Conservation (phyloP, 2,797 vertebrate genomes). For the Enteromius paludinosus region DNA sequence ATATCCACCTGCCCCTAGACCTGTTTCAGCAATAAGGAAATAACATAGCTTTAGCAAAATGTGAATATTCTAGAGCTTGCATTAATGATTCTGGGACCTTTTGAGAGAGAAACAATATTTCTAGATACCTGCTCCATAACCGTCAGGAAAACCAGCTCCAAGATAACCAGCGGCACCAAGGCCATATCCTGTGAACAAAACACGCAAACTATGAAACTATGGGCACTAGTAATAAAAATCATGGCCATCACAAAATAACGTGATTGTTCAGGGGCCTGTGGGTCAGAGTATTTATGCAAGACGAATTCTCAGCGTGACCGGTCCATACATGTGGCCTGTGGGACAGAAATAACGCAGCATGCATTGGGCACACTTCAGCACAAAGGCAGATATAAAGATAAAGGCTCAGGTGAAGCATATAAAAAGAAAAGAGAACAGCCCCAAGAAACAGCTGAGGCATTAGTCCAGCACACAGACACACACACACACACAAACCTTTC, state of each 20-base stretch:
- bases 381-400: constrained; percentile 15
- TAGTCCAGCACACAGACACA: not conserved
- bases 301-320: constrained; percentile 7
- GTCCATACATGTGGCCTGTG: constrained; percentile 32
- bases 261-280: constrained; percentile 4
- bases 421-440: constrained; percentile 29
- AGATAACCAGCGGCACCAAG: constrained; percentile 70
- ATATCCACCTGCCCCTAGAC: constrained; percentile 71
- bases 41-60: not conserved
- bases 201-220: constrained; percentile 31
- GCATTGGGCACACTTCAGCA: constrained; percentile 11
- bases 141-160: constrained; percentile 65
- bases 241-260: not conserved
- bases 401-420: constrained; percentile 30
- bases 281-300: constrained; percentile 12
- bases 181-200: constrained; percentile 69
- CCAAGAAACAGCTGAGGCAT: constrained; percentile 5
- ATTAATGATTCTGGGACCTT: not conserved
- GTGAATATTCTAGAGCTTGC: not conserved
- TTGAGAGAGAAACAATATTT: not conserved
- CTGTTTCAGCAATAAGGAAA: constrained; percentile 57
- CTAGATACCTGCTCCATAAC: constrained; percentile 75
- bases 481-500: not conserved
- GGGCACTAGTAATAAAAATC: constrained; percentile 2
- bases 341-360: constrained; percentile 27